Percentiles rank a stretch among this genome's conserved stretches.
phyloP scores from a whole-genome alignment of 2,797 vertebrate species.

The Gila robusta region DNA sequence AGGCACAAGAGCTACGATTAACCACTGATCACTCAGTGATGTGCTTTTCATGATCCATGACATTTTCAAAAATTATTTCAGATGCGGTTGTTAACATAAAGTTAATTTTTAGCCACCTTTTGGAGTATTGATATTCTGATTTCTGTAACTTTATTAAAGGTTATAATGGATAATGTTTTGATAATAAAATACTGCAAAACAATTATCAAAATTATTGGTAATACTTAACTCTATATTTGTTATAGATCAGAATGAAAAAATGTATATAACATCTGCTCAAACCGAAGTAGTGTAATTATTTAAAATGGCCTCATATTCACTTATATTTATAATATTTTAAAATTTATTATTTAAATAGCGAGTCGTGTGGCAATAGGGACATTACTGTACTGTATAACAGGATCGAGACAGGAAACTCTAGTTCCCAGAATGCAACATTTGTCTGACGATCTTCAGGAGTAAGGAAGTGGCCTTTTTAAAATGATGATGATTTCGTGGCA shows the following conservation, averaged over 20 bases:
- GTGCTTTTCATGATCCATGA: background rate
- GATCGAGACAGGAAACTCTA: constrained; percentile 40
- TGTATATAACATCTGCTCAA: background rate
- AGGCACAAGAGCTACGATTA: background rate
- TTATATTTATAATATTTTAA: background rate
- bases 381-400: background rate
- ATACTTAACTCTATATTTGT: background rate
- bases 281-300: background rate
- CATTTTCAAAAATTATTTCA: background rate
- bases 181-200: background rate
- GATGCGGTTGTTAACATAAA: background rate
- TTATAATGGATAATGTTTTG: background rate
- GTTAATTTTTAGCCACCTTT: background rate
- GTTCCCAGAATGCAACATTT: constrained; percentile 55
- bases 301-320: background rate
- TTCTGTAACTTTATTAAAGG: background rate
- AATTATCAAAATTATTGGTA: background rate
- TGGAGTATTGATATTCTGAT: background rate
- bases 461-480: constrained; percentile 44
- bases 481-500: background rate
- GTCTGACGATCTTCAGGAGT: background rate
- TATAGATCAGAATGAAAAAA: background rate
- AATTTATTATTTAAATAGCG: background rate
- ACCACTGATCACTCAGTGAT: background rate
- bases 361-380: no score